phyloP scores from a whole-genome alignment of 2,797 vertebrate genomes.

The Fratercula arctica region DNA sequence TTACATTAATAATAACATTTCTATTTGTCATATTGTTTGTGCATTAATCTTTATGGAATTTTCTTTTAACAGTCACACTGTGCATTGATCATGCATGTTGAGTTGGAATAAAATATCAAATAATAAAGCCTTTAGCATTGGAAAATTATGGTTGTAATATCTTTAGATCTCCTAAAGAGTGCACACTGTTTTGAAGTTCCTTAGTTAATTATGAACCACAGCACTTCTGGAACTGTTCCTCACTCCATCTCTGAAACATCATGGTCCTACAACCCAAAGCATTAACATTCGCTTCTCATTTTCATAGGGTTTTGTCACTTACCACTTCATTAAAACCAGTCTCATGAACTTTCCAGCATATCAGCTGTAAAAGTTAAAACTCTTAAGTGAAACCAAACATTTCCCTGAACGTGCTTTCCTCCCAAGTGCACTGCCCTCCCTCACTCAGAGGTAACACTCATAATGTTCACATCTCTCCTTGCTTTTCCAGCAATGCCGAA shows the following conservation, averaged over 20 bases:
- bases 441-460: background rate
- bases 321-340: background rate
- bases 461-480: rapidly evolving
- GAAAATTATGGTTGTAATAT: background rate
- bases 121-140: background rate
- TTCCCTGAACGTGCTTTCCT: background rate
- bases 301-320: background rate
- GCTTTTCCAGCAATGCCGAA: background rate
- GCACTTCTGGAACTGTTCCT: background rate
- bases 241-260: background rate
- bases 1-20: background rate
- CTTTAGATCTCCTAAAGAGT: background rate
- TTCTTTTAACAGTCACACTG: background rate
- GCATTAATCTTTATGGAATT: background rate
- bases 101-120: background rate
- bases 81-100: background rate
- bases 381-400: background rate
- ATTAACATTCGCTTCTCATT: background rate
- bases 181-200: background rate
- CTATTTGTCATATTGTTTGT: background rate
- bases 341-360: background rate
- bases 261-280: background rate
- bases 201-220: background rate
- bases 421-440: background rate
- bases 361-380: background rate